Conservation (phyloP, 2,888 invertebrate species). For the Atrina japonica region DNA sequence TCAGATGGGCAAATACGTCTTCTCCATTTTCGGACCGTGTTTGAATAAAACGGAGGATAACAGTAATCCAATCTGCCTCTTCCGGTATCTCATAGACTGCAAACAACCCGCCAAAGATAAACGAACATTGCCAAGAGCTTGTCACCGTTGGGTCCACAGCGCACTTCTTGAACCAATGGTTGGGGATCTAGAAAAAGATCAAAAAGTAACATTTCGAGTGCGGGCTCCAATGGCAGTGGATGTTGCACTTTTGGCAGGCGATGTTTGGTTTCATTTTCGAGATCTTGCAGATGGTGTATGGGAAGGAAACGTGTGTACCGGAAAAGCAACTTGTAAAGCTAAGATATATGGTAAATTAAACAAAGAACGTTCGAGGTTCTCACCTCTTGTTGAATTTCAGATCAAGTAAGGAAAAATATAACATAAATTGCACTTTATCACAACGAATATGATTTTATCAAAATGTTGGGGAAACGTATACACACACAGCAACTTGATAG, state of each 20-base stretch:
- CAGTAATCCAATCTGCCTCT: slow-evolving; percentile 69
- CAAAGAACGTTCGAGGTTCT: slow-evolving; percentile 68
- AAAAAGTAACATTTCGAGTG: slow-evolving; percentile 72
- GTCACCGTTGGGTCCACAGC: slow-evolving; percentile 74
- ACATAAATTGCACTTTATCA: not conserved
- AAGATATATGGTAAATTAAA: slow-evolving; percentile 72
- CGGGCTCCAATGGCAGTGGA: slow-evolving; percentile 74
- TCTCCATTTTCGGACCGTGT: slow-evolving; percentile 71
- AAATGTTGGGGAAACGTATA: too few relatives aligned
- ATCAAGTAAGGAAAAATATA: too few relatives aligned
- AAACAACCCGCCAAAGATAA: slow-evolving; percentile 70
- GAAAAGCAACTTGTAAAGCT: slow-evolving; percentile 61
- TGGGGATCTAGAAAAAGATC: slow-evolving; percentile 71
- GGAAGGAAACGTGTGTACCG: slow-evolving; percentile 70
- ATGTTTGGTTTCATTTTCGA: slow-evolving; percentile 76
- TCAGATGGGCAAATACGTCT: slow-evolving; percentile 75
- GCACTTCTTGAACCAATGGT: slow-evolving; percentile 73
- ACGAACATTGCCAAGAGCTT: slow-evolving; percentile 71
- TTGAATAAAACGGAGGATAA: slow-evolving; percentile 58
- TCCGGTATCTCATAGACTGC: slow-evolving; percentile 76
- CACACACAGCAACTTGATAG: too few relatives aligned
- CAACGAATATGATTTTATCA: too few relatives aligned
- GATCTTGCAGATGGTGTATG: slow-evolving; percentile 70
- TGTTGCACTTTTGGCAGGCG: slow-evolving; percentile 74
- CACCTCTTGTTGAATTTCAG: slow-evolving; percentile 73